phyloP scores from a whole-genome alignment of 1,140 invertebrate species.

The Trachelipus rathkii region DNA sequence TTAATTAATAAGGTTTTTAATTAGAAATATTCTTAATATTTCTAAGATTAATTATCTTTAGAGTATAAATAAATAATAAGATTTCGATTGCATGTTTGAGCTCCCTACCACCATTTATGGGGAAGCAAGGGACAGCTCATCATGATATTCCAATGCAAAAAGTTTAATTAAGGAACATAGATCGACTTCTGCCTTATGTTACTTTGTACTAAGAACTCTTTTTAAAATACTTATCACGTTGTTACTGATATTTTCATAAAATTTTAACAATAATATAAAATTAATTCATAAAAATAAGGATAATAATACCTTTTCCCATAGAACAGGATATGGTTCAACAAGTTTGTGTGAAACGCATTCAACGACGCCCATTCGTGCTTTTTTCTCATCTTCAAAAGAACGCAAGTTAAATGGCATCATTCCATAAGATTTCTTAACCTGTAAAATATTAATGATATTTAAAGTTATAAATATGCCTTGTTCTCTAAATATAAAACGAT shows the following conservation, averaged over 20 bases:
- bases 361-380: constrained; percentile 92
- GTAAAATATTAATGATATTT: neutral
- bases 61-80: too few species aligned
- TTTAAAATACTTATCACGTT: neutral
- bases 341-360: constrained; percentile 98
- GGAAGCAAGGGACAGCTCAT: too few species aligned
- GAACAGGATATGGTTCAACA: constrained; percentile 92
- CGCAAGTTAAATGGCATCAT: constrained; percentile 72
- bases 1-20: too few species aligned
- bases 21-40: too few species aligned
- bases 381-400: constrained; percentile 90
- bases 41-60: too few species aligned
- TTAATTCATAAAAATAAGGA: constrained; percentile 9
- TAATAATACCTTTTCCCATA: constrained; percentile 61
- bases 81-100: too few species aligned
- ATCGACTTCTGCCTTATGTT: neutral
- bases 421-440: constrained; percentile 83
- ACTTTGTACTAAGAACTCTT: neutral
- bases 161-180: too few species aligned
- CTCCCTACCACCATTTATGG: too few species aligned
- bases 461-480: too few species aligned
- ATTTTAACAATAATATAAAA: neutral
- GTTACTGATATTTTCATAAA: neutral
- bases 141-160: too few species aligned
- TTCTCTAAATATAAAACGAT: too few species aligned